Evolutionary conservation across 2,888 invertebrate genomes (phyloP), one percentile per base, ranked within the genome.

Genomic region (Drosophila nr. perissopoda): DNA sequence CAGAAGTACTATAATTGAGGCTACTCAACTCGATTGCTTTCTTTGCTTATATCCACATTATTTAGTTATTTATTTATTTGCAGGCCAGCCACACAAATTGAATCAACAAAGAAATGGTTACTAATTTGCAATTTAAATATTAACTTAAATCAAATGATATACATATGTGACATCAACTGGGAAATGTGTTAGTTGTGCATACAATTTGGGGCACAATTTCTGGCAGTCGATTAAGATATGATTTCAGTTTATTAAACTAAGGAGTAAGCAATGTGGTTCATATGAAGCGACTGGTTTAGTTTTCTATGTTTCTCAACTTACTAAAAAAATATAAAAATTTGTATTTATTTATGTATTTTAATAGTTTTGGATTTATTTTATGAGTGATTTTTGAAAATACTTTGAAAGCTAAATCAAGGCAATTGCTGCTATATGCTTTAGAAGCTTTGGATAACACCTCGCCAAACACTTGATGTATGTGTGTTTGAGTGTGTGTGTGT

Each of bases 401-500:
- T n/a, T 27, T 34, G 18, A 5, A 2, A 8, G 16, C 46, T 46
- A 18, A 16, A 33, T 4, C n/a, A 49, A n/a, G 11, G 2, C 11
- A 49, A 18, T 4, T 21, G 61, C n/a, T 33, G n/a, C n/a, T 18
- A 13, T 10, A 52, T n/a, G 3, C 21, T 25, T 13, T 1, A 4
- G 13, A 18, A 71, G 61, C 72, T 46, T 51, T 40, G 13, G n/a
- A 29, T 25, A 34, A 27, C 61, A 61, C 49, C 79, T 70, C 65
- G 52, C 31, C 4, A n/a, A 40, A 42, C 31, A 18, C 49, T 42
- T 49, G 34, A 69, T 33, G 40, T 33, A 52, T 42, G 36, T 11
- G 33, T 54, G n/a, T 58, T 7, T 62, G 10, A 38, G 21, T 42
- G 11, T 31, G 38, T 59, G 46, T 46, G 27, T 57, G 21, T 56